Evolutionary conservation across 2,888 invertebrate species (phyloP), one percentile per base, ranked within the genome.

Genomic region (Nudaria mundana): DNA sequence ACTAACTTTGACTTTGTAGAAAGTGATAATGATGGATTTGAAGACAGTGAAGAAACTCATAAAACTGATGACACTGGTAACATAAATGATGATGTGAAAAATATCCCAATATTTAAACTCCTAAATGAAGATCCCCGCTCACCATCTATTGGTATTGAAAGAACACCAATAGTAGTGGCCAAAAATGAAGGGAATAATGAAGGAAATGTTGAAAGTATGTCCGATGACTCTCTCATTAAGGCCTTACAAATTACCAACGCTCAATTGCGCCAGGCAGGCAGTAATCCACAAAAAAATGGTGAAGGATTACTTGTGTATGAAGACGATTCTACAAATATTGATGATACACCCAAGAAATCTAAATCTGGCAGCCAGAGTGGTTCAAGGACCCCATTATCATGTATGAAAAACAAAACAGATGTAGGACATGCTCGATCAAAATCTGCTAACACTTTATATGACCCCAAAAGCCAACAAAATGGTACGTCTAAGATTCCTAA

Each of bases 1-100:
- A 92, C 92, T 12, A 91, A 92, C 70, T 89, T 92, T 74, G 92
- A 92, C 56, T 92, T 81, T 76, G 67, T 90, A 20, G 91, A 91
- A 66, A 52, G 31, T 51, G 64, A 68, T 26, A 50, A 52, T 54
- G 71, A 77, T 7, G 66, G 61, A 46, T 60, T 65, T 60, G 68
- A 72, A 51, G 72, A 76, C 31, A 75, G 59, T 52, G 59, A 65
- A 49, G 66, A 66, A 14, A 57, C 45, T 43, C 31, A 58, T 11
- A 48, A 37, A 18, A 36, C 35, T 36, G 44, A 52, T 16, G 34
- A 40, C 20, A 15, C 28, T 12, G 47, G 52, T 24, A 40, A 54
- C 31, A 30, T 43, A 34, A 59, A 51, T 33, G 51, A 56, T 20
- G 20, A 56, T 3, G n/a, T 38, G 2, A 62, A 63, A 38, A 47